Evolutionary conservation across 2,797 vertebrate genomes (phyloP).

Genomic region (Podargus strigoides): DNA sequence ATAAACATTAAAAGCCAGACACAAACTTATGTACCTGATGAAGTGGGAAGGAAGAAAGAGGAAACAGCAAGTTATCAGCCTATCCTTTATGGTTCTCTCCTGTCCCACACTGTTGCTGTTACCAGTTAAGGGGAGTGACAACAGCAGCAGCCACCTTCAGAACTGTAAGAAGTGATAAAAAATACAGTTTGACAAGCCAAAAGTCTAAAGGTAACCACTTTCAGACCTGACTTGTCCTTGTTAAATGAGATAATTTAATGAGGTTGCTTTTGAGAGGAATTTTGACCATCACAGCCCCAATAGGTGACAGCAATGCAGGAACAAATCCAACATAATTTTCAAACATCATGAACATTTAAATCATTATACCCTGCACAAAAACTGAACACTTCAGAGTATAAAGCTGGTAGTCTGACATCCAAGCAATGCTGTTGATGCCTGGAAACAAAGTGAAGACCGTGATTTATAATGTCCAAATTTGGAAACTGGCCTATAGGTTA

Average conservation of each 20-base stretch:
- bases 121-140: neutral
- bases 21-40: accelerated
- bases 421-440: neutral
- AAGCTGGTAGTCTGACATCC: neutral
- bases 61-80: accelerated
- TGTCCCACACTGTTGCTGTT: neutral
- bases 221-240: neutral
- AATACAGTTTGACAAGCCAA: neutral
- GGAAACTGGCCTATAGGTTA: neutral
- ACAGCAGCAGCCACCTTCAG: accelerated
- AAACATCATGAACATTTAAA: neutral
- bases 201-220: neutral
- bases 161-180: neutral
- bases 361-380: neutral
- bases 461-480: neutral
- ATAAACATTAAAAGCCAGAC: neutral
- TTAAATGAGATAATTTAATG: neutral
- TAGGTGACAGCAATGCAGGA: neutral
- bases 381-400: neutral
- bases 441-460: neutral
- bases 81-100: neutral
- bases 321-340: neutral
- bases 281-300: neutral
- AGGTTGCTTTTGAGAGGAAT: neutral
- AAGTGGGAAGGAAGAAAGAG: neutral